Base-by-base conservation (phyloP, 2,888 invertebrate species). In the Drosophila fulvimacula region DNA sequence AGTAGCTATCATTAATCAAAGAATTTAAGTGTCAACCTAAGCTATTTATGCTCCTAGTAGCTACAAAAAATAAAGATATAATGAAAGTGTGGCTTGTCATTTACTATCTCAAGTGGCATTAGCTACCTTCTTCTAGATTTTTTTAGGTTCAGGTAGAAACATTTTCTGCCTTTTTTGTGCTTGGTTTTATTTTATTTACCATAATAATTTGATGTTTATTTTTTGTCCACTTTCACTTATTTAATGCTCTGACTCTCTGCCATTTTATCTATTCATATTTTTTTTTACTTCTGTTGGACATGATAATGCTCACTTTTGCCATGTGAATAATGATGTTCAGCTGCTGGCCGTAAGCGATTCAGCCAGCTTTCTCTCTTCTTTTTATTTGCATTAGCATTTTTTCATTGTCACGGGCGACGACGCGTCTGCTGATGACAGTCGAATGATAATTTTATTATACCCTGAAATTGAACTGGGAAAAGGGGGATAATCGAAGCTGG, bases 321-420 rank as follows among this genome's bases (percentile, higher is more conserved):
- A 70, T 71, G 87, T 86, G 78, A 84, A 82, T 83, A 84, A 84
- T 84, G 84, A 79, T 80, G 80, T 68, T 82, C 68, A 77, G 84
- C 79, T 77, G 81, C 53, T 67, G 67, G 70, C 56, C 58, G 71
- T 56, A 63, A 70, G 68, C 71, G 53, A 65, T 68, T 73, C 57
- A 63, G 59, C 55, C 34, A 51, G 21, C 34, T 51, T 36, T 48
- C 53, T 60, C 62, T 48, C 52, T 68, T 59, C 3, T 61, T 44
- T 63, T 62, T 66, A 65, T 46, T 36, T 17, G 39, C 56, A 30
- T 15, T 44, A 52, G 59, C 68, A 68, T 51, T 82, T 81, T 84
- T 84, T 63, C 76, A 82, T 67, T 72, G 82, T 72, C 74, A 75
- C 17, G 46, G 64, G 17, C 56, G 69, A 61, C 66, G 59, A 27